Percentiles rank a stretch among this genome's conserved stretches.
Evolutionary conservation across 2,888 invertebrate genomes (phyloP).

Genomic region (Oeneis ivallda): DNA sequence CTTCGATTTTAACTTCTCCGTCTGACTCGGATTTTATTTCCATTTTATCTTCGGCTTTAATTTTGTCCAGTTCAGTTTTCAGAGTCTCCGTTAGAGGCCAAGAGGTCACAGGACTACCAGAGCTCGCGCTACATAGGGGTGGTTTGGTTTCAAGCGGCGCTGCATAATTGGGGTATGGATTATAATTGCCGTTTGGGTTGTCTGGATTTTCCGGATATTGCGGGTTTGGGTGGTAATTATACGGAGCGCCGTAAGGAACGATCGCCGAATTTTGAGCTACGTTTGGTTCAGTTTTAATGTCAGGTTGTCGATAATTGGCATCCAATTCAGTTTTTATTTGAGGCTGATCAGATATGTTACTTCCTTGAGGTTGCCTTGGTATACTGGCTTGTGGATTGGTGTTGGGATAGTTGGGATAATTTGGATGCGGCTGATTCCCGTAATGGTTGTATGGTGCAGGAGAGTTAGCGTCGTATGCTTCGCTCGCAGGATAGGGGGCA

Average conservation of each 20-base stretch:
- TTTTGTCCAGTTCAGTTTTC: slow-evolving; percentile 71
- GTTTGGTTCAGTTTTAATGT: slow-evolving; percentile 56
- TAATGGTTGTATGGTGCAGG: slow-evolving; percentile 62
- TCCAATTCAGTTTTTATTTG: slow-evolving; percentile 51
- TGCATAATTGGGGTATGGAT: slow-evolving; percentile 60
- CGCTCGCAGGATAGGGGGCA: slow-evolving; percentile 52
- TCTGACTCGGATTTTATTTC: slow-evolving; percentile 79
- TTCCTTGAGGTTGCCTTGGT: slow-evolving; percentile 38
- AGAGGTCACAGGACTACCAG: slow-evolving; percentile 66
- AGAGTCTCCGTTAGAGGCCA: slow-evolving; percentile 71
- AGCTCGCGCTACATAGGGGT: slow-evolving; percentile 65
- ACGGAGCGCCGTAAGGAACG: slow-evolving; percentile 53
- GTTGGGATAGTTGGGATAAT: slow-evolving; percentile 61
- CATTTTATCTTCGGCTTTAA: slow-evolving; percentile 71
- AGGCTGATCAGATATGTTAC: slow-evolving; percentile 44
- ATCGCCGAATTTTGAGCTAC: slow-evolving; percentile 48
- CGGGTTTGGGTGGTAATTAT: slow-evolving; percentile 58
- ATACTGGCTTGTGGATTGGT: slow-evolving; percentile 49
- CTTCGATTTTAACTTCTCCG: slow-evolving; percentile 78
- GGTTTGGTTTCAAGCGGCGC: slow-evolving; percentile 67
- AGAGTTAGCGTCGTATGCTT: slow-evolving; percentile 53
- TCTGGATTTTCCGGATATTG: slow-evolving; percentile 54
- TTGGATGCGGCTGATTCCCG: slow-evolving; percentile 52
- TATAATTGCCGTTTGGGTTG: slow-evolving; percentile 53
- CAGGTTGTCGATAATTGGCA: slow-evolving; percentile 48